Base-by-base conservation (phyloP, 1,140 invertebrate genomes). In the Apis mellifera region DNA sequence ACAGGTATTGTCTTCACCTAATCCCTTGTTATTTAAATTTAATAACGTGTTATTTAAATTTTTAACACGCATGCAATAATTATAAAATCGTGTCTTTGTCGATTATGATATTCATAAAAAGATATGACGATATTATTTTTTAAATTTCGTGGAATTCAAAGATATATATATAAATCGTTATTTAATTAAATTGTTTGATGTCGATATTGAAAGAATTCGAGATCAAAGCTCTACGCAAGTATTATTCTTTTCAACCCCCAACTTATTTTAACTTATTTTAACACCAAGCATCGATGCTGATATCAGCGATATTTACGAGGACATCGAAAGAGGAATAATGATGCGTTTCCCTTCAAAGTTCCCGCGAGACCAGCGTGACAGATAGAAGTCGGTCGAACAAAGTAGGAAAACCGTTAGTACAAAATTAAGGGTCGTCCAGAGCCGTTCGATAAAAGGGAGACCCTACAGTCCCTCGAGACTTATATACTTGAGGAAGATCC, bases 361-460 rank as follows among this genome's bases (percentile, higher is more conserved):
- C 84, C 86, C 86, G 64, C 65, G 87, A 83, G 84, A 88, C 62
- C 32, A 21, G 42, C 65, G 52, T 60, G 79, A 84, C 78, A 62
- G 79, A 84, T 84, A 75, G 78, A 89, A 84, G 83, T 88, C 76
- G 80, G 86, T 78, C 76, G 83, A 52, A 50, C 62, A 78, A 71
- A 84, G 81, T 78, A 74, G 62, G 71, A 80, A 66, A 78, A 85
- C 84, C 89, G 87, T 86, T 87, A 91, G 88, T 88, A 81, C 82
- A 78, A 86, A 91, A 92, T 90, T 90, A 92, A 86, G 89, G 91
- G 79, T 79, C 85, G 85, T 74, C 85, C 73, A 32, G 84, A 86
- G 86, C 84, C 72, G 70, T 85, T 89, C 85, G 81, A 65, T 68
- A 82, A 86, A 83, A 68, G 84, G 84, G 23, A 72, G 23, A 76